These are phyloP conservation scores for Leucania comma DNA, from an alignment of 2,888 invertebrate genomes.

Conservation along the genomic window DNA sequence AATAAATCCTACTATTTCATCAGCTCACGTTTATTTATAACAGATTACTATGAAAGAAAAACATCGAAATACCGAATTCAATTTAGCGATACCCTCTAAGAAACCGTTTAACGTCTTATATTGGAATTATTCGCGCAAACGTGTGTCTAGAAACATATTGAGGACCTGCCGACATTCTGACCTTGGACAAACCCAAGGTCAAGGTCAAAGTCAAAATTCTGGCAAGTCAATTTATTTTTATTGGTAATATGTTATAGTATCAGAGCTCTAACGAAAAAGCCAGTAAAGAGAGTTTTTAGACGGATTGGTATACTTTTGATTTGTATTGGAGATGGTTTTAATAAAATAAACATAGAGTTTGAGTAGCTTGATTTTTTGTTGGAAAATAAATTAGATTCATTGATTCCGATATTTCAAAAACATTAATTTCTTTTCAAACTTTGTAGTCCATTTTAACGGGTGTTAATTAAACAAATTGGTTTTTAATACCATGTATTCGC, in stretches of 20 bases:
- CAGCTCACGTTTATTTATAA: constrained; percentile 13
- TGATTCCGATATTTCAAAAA: neutral
- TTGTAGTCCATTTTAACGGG: neutral
- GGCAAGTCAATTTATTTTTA: constrained; percentile 56
- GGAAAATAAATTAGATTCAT: too few species aligned
- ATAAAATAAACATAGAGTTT: neutral
- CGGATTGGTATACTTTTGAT: constrained; percentile 9
- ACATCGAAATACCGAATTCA: constrained; percentile 45
- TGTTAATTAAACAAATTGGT: too few species aligned
- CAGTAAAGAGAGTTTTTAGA: constrained; percentile 17
- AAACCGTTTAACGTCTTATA: constrained; percentile 44
- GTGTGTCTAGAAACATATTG: constrained; percentile 51
- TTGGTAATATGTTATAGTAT: constrained; percentile 44
- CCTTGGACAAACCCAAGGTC: constrained; percentile 25
- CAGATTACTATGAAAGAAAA: constrained; percentile 34
- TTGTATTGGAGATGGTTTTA: neutral
- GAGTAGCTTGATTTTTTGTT: neutral
- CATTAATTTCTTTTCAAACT: neutral
- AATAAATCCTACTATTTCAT: constrained; percentile 7
- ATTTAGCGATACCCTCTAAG: constrained; percentile 41
- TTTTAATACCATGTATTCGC: too few species aligned
- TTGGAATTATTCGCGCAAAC: constrained; percentile 51
- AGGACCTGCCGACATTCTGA: constrained; percentile 27
- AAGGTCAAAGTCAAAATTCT: constrained; percentile 34
- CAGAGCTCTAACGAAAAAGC: constrained; percentile 27